Evolutionary conservation across 2,888 invertebrate species (phyloP).

Genomic region (Rosalia funebris): DNA sequence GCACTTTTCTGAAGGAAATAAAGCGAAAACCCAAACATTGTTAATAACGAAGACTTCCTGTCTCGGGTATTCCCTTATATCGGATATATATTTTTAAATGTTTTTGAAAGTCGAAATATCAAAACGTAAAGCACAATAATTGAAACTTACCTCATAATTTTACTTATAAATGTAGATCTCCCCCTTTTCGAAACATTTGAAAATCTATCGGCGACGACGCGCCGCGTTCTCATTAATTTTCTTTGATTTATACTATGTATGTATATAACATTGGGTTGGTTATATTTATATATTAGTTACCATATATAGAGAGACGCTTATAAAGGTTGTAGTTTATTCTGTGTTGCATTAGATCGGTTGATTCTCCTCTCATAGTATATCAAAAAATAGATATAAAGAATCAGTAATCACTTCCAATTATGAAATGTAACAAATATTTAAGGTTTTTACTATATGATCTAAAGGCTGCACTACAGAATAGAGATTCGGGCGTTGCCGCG

Average conservation of each 20-base stretch:
- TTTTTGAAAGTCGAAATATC: slow-evolving; percentile 37
- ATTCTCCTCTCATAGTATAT: slow-evolving; percentile 36
- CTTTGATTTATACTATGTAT: slow-evolving; percentile 29
- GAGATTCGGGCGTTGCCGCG: slow-evolving; percentile 35
- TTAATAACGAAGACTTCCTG: slow-evolving; percentile 7
- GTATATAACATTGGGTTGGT: slow-evolving; percentile 53
- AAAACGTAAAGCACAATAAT: slow-evolving; percentile 48
- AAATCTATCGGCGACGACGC: slow-evolving; percentile 10
- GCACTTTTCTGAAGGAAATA: slow-evolving; percentile 13
- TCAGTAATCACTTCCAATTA: slow-evolving; percentile 50
- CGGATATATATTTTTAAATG: slow-evolving; percentile 28
- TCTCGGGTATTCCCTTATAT: slow-evolving; percentile 17
- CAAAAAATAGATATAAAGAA: slow-evolving; percentile 35
- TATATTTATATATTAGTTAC: slow-evolving; percentile 57
- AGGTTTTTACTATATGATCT: slow-evolving; percentile 58
- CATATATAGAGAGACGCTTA: slow-evolving; percentile 55
- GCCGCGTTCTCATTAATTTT: slow-evolving; percentile 9
- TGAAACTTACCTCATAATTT: slow-evolving; percentile 43
- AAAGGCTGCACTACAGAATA: slow-evolving; percentile 62
- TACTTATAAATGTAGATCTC: slow-evolving; percentile 37
- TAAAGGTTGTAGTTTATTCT: slow-evolving; percentile 46
- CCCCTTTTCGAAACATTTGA: slow-evolving; percentile 27
- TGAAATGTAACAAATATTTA: slow-evolving; percentile 53
- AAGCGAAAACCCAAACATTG: slow-evolving; percentile 1
- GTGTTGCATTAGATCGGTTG: slow-evolving; percentile 38